These are phyloP conservation scores for Pocillopora damicornis DNA, from an alignment of 64 coral and sea anemone species.

Conservation along the genomic window DNA sequence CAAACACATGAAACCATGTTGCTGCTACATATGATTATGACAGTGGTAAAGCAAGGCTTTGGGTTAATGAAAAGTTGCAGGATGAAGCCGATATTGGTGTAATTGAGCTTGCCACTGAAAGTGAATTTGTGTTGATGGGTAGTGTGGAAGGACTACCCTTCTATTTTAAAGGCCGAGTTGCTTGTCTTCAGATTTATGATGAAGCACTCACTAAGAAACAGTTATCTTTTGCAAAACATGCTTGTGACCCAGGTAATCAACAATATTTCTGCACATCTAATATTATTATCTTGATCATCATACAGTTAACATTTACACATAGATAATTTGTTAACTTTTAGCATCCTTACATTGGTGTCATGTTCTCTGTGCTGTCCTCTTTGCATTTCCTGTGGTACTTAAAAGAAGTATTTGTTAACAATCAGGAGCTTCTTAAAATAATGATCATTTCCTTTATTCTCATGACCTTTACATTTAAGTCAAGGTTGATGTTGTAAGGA, in stretches of 20 bases:
- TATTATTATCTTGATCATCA: no score
- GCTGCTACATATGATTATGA: constrained; percentile 24
- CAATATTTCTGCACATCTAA: no score
- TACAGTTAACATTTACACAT: no score
- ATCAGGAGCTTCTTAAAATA: no score
- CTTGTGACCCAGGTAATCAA: constrained; percentile 24
- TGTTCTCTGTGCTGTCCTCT: no score
- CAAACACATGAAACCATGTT: constrained; percentile 5
- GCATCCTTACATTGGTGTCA: no score
- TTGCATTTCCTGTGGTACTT: no score
- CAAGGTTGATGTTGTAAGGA: no score
- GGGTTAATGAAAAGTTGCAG: not conserved
- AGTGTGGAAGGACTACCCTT: not conserved
- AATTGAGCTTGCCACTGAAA: not conserved
- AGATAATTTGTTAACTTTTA: no score
- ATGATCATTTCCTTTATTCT: no score
- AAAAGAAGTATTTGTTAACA: no score
- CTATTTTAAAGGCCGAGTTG: constrained; percentile 7
- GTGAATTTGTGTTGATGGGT: constrained; percentile 1
- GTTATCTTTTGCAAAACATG: constrained; percentile 10
- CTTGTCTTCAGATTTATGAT: constrained; percentile 38
- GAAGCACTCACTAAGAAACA: constrained; percentile 20
- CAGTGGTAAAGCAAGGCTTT: not conserved
- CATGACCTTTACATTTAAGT: no score
- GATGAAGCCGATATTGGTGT: not conserved